Conservation (phyloP, 2,888 invertebrate genomes). For the Meganola albula region DNA sequence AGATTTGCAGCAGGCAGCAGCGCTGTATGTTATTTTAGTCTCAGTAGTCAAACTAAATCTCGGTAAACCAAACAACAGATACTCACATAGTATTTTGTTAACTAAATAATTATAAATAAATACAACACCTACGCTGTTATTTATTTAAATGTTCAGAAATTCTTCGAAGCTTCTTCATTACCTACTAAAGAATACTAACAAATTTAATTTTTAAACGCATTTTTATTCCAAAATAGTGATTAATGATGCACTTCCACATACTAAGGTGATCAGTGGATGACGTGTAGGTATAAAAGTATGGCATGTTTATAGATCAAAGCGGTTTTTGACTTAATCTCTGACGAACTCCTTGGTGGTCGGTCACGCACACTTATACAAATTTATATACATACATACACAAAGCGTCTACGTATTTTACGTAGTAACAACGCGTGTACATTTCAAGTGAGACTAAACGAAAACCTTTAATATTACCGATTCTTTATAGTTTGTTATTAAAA, state of each 20-base stretch:
- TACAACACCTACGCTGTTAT: not conserved
- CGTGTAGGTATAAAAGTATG: conserved; percentile 18
- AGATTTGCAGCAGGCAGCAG: too few relatives aligned
- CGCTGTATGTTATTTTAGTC: too few relatives aligned
- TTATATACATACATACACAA: conserved; percentile 8
- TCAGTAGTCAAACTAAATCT: not conserved
- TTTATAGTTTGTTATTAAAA: conserved; percentile 29
- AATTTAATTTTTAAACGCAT: too few relatives aligned
- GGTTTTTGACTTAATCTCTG: conserved; percentile 29
- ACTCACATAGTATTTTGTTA: not conserved
- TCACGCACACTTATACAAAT: conserved; percentile 14
- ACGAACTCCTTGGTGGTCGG: conserved; percentile 27
- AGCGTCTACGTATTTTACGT: conserved; percentile 10
- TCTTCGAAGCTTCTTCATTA: not conserved
- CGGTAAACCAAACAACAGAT: not conserved
- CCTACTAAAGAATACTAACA: too few relatives aligned
- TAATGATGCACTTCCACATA: too few relatives aligned
- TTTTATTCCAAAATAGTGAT: too few relatives aligned
- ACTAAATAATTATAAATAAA: too few relatives aligned
- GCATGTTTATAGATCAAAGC: conserved; percentile 1
- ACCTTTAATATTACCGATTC: conserved; percentile 23
- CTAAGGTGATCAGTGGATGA: too few relatives aligned
- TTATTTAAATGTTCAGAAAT: not conserved
- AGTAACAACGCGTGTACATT: conserved; percentile 35
- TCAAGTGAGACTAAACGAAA: conserved; percentile 40